phyloP scores from a whole-genome alignment of 35 echinoderm and acorn worm species.

The Holothuria glaberrima region DNA sequence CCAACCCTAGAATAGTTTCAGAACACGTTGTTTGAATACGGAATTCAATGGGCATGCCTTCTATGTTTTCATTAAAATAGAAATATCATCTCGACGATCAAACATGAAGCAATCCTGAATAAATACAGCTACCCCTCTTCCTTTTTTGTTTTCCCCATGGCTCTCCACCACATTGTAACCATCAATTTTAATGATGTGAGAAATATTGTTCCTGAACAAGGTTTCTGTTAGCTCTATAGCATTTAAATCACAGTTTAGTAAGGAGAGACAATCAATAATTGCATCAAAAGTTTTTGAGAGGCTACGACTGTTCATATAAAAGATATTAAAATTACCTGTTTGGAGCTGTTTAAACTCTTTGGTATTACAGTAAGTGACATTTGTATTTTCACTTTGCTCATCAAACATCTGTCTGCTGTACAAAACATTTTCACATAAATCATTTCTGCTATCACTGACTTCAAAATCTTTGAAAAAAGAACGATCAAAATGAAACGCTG shows the following conservation, averaged over 20 bases:
- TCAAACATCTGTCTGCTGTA: background rate
- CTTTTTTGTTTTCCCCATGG: too few species aligned
- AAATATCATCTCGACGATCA: background rate
- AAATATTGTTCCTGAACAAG: background rate
- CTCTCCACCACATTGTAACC: background rate
- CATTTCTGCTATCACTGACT: background rate
- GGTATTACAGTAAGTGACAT: background rate
- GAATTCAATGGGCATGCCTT: background rate
- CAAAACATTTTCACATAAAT: background rate
- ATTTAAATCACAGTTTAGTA: background rate
- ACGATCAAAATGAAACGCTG: background rate
- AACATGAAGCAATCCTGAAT: background rate
- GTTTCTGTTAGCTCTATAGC: background rate
- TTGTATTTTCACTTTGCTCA: background rate
- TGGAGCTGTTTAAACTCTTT: background rate
- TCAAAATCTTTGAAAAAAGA: too few species aligned
- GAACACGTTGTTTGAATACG: background rate
- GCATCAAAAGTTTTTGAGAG: background rate
- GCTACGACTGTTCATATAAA: background rate
- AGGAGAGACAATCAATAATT: background rate
- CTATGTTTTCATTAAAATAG: background rate
- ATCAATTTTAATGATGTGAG: background rate
- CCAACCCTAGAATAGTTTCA: background rate
- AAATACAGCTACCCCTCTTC: too few species aligned
- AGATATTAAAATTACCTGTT: background rate